These are phyloP conservation scores for Ophioninae sp. DNA, from an alignment of 2,888 invertebrate species.

Conservation along the genomic window DNA sequence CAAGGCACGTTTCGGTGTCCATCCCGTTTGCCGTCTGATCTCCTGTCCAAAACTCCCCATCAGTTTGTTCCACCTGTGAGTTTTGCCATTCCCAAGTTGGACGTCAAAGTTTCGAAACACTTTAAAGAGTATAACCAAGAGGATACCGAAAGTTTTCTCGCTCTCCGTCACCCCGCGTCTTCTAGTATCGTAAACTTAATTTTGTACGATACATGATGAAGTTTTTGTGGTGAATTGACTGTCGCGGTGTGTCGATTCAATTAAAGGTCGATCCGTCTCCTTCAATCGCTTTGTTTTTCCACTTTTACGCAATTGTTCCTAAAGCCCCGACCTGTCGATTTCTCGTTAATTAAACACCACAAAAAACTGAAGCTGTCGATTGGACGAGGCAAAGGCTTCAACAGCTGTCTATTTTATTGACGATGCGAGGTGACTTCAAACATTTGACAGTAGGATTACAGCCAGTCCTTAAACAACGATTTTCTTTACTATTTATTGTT, in stretches of 20 bases:
- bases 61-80: not conserved
- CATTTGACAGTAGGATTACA: not conserved
- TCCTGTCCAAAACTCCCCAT: not conserved
- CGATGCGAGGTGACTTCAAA: conserved; percentile 12
- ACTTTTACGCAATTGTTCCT: not conserved
- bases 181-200: not conserved
- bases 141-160: not conserved
- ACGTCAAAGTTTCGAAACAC: not conserved
- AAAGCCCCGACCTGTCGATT: conserved; percentile 23
- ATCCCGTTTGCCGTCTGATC: not conserved
- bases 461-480: not conserved
- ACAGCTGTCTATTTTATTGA: not conserved
- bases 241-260: conserved; percentile 2
- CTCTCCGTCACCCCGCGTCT: not conserved
- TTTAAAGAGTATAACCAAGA: not conserved
- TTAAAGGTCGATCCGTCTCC: conserved; percentile 20
- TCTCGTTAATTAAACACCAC: conserved; percentile 46
- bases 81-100: not conserved
- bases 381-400: not conserved
- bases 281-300: conserved; percentile 12
- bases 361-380: conserved; percentile 12
- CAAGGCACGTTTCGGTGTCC: not conserved
- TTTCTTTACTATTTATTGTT: not conserved
- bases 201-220: conserved; percentile 5
- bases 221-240: conserved; percentile 32